phyloP scores from a whole-genome alignment of 2,797 vertebrate genomes.

The Oryzias sinensis region DNA sequence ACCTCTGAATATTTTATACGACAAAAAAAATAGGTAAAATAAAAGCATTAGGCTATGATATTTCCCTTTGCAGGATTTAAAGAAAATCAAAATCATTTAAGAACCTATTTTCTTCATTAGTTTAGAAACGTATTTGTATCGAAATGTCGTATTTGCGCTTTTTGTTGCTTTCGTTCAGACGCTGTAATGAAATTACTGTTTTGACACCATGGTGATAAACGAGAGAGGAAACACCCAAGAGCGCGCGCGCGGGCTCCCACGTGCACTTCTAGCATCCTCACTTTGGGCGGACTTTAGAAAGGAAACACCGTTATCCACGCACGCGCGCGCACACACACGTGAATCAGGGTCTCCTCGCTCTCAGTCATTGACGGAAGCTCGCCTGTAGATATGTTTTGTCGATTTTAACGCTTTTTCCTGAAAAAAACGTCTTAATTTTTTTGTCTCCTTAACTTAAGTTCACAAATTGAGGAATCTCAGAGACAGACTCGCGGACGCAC shows the following conservation, averaged over 20 bases:
- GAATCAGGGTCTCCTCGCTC: conserved; percentile 33
- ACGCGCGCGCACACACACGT: conserved; percentile 1
- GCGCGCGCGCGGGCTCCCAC: too few relatives aligned
- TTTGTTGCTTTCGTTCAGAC: too few relatives aligned
- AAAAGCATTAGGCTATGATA: too few relatives aligned
- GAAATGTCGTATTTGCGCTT: too few relatives aligned
- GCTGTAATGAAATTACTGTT: background rate
- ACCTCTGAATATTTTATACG: too few relatives aligned
- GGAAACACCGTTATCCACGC: conserved; percentile 44
- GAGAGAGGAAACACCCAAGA: background rate
- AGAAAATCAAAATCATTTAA: too few relatives aligned
- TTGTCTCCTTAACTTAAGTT: background rate
- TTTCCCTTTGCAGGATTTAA: too few relatives aligned
- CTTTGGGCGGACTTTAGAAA: background rate
- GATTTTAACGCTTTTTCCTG: background rate
- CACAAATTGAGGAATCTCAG: background rate
- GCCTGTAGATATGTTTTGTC: conserved; percentile 13
- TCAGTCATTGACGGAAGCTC: conserved; percentile 19
- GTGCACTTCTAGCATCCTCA: too few relatives aligned
- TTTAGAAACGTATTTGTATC: too few relatives aligned
- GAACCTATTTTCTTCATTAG: too few relatives aligned
- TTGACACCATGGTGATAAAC: background rate
- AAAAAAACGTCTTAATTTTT: background rate
- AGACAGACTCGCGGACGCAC: conserved; percentile 22
- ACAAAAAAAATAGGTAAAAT: too few relatives aligned